Conservation (phyloP, 1,140 invertebrate species). For the Thaumatotibia leucotreta region DNA sequence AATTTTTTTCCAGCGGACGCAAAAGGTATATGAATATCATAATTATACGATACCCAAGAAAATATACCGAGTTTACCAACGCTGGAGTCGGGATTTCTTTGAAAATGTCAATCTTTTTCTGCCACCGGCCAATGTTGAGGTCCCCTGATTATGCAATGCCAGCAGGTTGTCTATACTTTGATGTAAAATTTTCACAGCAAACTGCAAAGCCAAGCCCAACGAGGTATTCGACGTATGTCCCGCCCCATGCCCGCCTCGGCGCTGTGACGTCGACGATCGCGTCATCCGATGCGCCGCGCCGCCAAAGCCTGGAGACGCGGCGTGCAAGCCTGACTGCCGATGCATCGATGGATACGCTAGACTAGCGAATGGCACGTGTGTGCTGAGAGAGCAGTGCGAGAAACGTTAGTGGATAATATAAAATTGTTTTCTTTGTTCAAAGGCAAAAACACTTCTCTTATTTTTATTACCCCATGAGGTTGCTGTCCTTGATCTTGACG, state of each 20-base stretch:
- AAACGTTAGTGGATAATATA: constrained; percentile 10
- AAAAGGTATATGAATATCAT: too few relatives aligned
- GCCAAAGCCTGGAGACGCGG: constrained; percentile 21
- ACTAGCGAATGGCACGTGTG: constrained; percentile 19
- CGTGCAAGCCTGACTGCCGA: constrained; percentile 25
- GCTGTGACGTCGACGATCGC: constrained; percentile 21
- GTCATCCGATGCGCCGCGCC: constrained; percentile 15
- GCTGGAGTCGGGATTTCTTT: too few relatives aligned
- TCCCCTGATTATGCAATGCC: too few relatives aligned
- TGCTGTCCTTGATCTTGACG: too few relatives aligned
- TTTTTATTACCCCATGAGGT: too few relatives aligned
- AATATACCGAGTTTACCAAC: too few relatives aligned
- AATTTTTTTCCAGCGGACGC: too few relatives aligned
- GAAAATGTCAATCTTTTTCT: not conserved
- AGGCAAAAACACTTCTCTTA: too few relatives aligned
- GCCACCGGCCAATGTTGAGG: too few relatives aligned
- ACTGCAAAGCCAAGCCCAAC: constrained; percentile 15
- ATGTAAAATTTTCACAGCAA: not conserved
- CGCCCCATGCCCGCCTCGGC: constrained; percentile 17
- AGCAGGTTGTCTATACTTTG: not conserved
- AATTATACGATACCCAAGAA: too few relatives aligned
- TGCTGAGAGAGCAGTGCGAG: constrained; percentile 23
- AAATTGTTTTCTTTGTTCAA: too few relatives aligned
- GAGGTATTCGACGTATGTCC: constrained; percentile 20
- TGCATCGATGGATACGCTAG: constrained; percentile 27